A percentile compares a stretch with the other conserved stretches of the same genome.
These are phyloP conservation scores for Oryzias dopingdopingensis DNA, from an alignment of 2,797 vertebrate genomes.

Conservation along the genomic window DNA sequence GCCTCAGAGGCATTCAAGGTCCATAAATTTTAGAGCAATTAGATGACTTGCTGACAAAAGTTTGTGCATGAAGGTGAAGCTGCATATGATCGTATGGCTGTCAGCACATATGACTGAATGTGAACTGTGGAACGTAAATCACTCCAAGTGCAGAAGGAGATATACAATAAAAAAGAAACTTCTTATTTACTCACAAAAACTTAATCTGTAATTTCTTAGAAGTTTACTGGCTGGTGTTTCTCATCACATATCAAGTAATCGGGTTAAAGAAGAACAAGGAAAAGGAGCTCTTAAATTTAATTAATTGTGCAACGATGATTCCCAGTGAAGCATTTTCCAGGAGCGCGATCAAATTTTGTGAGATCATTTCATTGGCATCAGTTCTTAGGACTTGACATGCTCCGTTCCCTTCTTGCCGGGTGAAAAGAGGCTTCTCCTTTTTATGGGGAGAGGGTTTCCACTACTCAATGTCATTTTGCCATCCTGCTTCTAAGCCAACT, in stretches of 20 bases:
- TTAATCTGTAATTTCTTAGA: neutral
- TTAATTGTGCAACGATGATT: slow-evolving; percentile 32
- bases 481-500: slow-evolving; percentile 35
- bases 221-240: slow-evolving; percentile 18
- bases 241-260: slow-evolving; percentile 14
- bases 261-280: slow-evolving; percentile 22
- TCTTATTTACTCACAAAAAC: neutral
- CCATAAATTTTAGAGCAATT: slow-evolving; percentile 77
- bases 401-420: slow-evolving; percentile 38
- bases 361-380: slow-evolving; percentile 50
- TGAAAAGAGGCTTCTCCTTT: slow-evolving; percentile 66
- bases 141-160: slow-evolving; percentile 20
- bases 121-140: slow-evolving; percentile 67
- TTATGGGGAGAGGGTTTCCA: slow-evolving; percentile 37
- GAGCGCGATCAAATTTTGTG: slow-evolving; percentile 44
- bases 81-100: slow-evolving; percentile 58
- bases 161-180: no score
- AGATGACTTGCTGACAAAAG: slow-evolving; percentile 66
- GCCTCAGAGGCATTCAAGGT: slow-evolving; percentile 51
- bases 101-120: slow-evolving; percentile 59
- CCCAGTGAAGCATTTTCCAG: slow-evolving; percentile 56
- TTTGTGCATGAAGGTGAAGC: slow-evolving; percentile 56
- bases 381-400: slow-evolving; percentile 69
- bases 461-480: slow-evolving; percentile 40
- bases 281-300: slow-evolving; percentile 20